A percentile compares a stretch with the other conserved stretches of the same genome.
phyloP scores from a whole-genome alignment of 2,888 invertebrate species.

The Holacanthella duospinosa region DNA sequence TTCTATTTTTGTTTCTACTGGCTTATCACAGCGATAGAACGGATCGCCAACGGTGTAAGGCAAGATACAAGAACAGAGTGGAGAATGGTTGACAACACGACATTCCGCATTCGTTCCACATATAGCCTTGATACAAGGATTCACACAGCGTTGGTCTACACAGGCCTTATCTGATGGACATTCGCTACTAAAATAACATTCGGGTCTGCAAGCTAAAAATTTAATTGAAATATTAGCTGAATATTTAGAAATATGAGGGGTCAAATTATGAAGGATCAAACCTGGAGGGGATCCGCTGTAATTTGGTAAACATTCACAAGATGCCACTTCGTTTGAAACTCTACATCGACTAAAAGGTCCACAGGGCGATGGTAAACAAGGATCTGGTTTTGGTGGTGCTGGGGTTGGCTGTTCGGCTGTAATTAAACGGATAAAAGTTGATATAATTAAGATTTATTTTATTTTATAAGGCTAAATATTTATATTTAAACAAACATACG shows the following conservation, averaged over 20 bases:
- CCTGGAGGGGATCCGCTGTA: constrained; percentile 47
- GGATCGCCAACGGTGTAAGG: constrained; percentile 40
- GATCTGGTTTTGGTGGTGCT: constrained; percentile 47
- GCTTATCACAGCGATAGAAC: constrained; percentile 38
- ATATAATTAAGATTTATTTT: no score
- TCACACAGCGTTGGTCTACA: constrained; percentile 38
- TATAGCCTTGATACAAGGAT: constrained; percentile 54
- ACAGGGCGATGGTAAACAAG: constrained; percentile 62
- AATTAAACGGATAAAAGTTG: not conserved
- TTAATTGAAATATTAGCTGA: constrained; percentile 58
- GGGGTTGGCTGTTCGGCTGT: constrained; percentile 46
- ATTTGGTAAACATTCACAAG: constrained; percentile 57
- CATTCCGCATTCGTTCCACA: constrained; percentile 60
- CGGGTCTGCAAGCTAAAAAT: constrained; percentile 64
- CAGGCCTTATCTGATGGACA: constrained; percentile 39
- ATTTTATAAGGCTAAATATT: not conserved
- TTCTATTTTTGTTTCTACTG: constrained; percentile 23
- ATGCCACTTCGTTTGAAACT: constrained; percentile 58
- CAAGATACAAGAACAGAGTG: constrained; percentile 54
- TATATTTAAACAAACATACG: constrained; percentile 13
- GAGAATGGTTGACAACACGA: constrained; percentile 62
- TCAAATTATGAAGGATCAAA: no score
- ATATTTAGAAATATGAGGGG: constrained; percentile 51
- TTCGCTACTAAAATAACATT: constrained; percentile 56
- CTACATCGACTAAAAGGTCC: constrained; percentile 48